Conservation (phyloP, 2,888 invertebrate genomes). For the Epirrita christyi region DNA sequence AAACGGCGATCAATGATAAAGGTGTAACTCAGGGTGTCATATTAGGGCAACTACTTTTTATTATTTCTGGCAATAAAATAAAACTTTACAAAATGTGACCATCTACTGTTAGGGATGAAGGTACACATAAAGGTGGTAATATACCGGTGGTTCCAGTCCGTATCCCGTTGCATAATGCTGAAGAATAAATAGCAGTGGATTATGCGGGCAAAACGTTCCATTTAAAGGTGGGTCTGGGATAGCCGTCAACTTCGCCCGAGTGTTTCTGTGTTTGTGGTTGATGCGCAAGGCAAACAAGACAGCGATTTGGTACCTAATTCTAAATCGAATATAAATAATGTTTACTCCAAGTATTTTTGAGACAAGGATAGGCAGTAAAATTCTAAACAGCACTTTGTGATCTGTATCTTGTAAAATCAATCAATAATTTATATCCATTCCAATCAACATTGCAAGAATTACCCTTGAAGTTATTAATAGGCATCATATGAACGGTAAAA, state of each 20-base stretch:
- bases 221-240: conserved; percentile 30
- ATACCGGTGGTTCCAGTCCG: conserved; percentile 24
- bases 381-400: no score
- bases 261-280: conserved; percentile 37
- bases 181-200: conserved; percentile 9
- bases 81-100: not conserved
- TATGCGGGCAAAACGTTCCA: conserved; percentile 36
- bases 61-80: not conserved
- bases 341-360: no score
- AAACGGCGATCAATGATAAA: not conserved
- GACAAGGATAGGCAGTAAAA: no score
- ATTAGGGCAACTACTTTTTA: not conserved
- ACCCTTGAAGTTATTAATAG: conserved; percentile 9
- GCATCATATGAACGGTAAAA: conserved; percentile 11
- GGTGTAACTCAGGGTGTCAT: not conserved
- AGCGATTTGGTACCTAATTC: conserved; percentile 5
- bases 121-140: conserved; percentile 28
- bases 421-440: conserved; percentile 7
- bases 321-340: no score
- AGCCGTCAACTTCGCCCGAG: conserved; percentile 33
- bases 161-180: conserved; percentile 39
- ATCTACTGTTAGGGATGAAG: conserved; percentile 14
- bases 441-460: conserved; percentile 5
- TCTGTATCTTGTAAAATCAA: not conserved
- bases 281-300: conserved; percentile 18